A percentile compares a stretch with the other conserved stretches of the same genome.
Conservation (phyloP, 1,140 invertebrate genomes). For the Leguminivora glycinivorella region DNA sequence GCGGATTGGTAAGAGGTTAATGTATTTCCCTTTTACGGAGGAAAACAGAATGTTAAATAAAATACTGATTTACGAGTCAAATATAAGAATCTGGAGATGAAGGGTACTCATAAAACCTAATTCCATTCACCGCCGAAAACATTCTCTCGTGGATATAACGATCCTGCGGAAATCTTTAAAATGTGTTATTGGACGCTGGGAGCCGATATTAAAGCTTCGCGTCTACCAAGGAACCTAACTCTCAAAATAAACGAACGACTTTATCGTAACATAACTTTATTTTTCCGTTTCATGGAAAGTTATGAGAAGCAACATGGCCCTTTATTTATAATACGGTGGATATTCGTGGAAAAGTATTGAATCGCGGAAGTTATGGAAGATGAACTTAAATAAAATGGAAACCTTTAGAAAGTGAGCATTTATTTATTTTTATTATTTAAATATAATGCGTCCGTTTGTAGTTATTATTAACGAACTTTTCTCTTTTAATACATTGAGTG, state of each 20-base stretch:
- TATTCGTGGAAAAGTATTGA: background rate
- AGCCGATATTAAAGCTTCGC: constrained; percentile 31
- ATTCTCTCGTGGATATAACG: constrained; percentile 44
- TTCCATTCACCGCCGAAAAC: constrained; percentile 41
- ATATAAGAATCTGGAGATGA: constrained; percentile 27
- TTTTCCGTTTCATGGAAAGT: background rate
- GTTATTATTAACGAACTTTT: no score
- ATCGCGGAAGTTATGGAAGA: background rate
- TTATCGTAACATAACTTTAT: constrained; percentile 29
- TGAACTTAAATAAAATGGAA: no score
- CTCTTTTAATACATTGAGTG: no score
- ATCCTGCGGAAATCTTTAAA: constrained; percentile 47
- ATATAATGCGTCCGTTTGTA: no score
- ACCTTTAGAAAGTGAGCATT: no score
- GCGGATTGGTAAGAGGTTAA: background rate
- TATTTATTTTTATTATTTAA: no score
- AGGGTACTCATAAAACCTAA: constrained; percentile 38
- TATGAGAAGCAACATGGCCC: constrained; percentile 17
- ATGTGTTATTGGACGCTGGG: constrained; percentile 42
- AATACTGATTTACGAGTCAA: constrained; percentile 15
- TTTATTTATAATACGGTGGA: background rate
- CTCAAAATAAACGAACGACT: constrained; percentile 23
- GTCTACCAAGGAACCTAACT: constrained; percentile 15
- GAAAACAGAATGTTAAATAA: constrained; percentile 17
- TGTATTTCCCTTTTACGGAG: constrained; percentile 13